Base-by-base conservation (phyloP, 2,113 vertebrate genomes). In the Neodontobutis hainanensis region DNA sequence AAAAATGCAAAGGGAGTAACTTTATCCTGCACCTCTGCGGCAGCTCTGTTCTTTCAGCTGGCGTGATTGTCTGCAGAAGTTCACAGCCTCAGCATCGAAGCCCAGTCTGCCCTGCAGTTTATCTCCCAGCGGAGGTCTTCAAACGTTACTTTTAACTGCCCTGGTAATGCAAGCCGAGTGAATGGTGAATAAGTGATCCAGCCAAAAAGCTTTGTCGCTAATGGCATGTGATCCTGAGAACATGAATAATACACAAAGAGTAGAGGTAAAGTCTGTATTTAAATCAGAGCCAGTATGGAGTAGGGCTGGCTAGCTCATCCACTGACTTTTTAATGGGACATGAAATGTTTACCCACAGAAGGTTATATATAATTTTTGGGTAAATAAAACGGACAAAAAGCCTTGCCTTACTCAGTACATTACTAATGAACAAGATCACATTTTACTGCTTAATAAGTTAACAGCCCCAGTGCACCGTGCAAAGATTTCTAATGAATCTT, bases 1-100 rank as follows among this genome's bases (percentile, higher is more conserved):
- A 86, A 89, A 88, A 72, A 83, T 85, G 80, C 80, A 84, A 56
- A 71, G 60, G 34, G n/a, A 66, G 73, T 61, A 78, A 82, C 75
- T 72, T 84, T 57, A 73, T 75, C 73, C 65, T 1, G 14, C 43
- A 57, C 56, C 62, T 77, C 64, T 52, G 43, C 56, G 6, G 34
- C 60, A 50, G 46, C 36, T n/a, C 46, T 47, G 16, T 73, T 73
- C 81, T 80, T 67, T 66, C 73, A 71, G 73, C 80, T 79, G 35
- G 3, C 45, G 49, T 75, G 69, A 70, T 81, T 83, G 73, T 67
- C 57, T 61, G 56, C 15, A n/a, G 61, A 7, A 65, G 73, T 77
- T 81, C 68, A 80, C 78, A 84, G 69, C 58, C 19, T 2, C 15
- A 6, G 32, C 62, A 69, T 14, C 10, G 8, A 47, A 69, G 61